Evolutionary conservation across 2,797 vertebrate genomes (phyloP).

Genomic region (Phylloscopus collybita): DNA sequence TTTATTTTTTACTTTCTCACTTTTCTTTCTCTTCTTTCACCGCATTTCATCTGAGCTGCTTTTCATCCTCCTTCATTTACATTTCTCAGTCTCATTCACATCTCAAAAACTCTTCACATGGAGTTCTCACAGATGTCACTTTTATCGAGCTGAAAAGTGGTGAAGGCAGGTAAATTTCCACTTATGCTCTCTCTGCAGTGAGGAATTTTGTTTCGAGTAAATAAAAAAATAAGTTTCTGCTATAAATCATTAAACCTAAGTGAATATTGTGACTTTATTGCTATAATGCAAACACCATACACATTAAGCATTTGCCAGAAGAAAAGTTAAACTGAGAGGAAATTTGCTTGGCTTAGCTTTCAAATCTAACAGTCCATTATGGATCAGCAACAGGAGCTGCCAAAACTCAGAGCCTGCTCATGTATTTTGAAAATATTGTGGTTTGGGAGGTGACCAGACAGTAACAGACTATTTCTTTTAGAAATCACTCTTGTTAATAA

Average conservation of each 20-base stretch:
- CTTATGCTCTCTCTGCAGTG: not conserved
- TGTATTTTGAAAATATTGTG: not conserved
- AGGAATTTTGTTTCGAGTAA: not conserved
- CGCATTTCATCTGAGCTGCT: not conserved
- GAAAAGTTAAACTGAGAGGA: constrained; percentile 8
- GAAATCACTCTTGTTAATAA: not conserved
- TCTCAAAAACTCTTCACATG: not conserved
- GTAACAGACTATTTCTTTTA: not conserved
- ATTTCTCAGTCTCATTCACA: not conserved
- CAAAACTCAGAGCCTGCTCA: not conserved
- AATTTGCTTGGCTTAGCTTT: constrained; percentile 8
- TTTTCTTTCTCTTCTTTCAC: not conserved
- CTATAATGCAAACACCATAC: not conserved
- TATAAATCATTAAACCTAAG: constrained; percentile 9
- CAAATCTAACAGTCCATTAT: not conserved
- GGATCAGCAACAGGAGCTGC: not conserved
- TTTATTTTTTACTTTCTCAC: not conserved
- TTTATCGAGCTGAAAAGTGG: not conserved
- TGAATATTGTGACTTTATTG: not conserved
- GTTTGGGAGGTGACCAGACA: not conserved
- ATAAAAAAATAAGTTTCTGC: not conserved
- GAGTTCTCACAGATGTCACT: not conserved
- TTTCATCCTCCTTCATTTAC: not conserved
- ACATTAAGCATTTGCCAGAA: not conserved
- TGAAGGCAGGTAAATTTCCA: not conserved